A percentile compares a stretch with the other conserved stretches of the same genome.
phyloP scores from a whole-genome alignment of 53 echinoderm and acorn worm species.

The Luidia sarsii region DNA sequence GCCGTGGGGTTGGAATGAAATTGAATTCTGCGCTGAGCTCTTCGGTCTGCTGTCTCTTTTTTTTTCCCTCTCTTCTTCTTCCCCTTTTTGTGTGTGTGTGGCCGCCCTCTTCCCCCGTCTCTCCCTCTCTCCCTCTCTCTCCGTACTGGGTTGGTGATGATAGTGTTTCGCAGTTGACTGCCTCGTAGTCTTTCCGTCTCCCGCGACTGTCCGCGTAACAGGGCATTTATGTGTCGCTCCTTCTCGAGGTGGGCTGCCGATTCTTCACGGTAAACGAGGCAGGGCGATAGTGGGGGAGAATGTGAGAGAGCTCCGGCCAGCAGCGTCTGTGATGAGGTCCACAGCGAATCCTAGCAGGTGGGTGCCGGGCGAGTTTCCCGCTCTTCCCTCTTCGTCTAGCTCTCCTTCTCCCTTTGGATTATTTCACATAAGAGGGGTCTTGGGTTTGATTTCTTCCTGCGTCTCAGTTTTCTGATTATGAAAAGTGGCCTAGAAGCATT shows the following conservation, averaged over 20 bases:
- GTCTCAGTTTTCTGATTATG: too few species aligned
- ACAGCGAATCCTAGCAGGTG: too few species aligned
- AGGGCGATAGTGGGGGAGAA: background rate
- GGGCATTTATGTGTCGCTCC: constrained; percentile 30
- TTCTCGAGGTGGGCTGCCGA: background rate
- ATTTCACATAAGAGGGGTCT: too few species aligned
- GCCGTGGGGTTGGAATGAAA: constrained; percentile 41
- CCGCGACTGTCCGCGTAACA: constrained; percentile 13
- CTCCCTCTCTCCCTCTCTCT: too few species aligned
- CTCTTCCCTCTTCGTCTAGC: too few species aligned
- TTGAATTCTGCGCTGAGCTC: constrained; percentile 38
- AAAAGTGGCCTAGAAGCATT: too few species aligned
- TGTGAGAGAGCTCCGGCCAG: too few species aligned
- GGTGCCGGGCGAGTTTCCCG: too few species aligned
- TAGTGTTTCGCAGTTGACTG: constrained; percentile 37
- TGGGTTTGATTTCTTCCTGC: too few species aligned
- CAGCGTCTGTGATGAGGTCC: too few species aligned
- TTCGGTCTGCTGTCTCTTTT: constrained; percentile 1
- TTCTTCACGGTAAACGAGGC: constrained; percentile 22
- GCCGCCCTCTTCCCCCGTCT: background rate
- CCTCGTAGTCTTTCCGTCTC: constrained; percentile 26
- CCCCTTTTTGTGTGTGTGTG: constrained; percentile 6
- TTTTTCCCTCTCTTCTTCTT: background rate
- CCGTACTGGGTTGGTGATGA: background rate
- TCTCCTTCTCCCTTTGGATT: too few species aligned